Conservation (phyloP, 2,888 invertebrate species). For the Synanthedon andrenaeformis region DNA sequence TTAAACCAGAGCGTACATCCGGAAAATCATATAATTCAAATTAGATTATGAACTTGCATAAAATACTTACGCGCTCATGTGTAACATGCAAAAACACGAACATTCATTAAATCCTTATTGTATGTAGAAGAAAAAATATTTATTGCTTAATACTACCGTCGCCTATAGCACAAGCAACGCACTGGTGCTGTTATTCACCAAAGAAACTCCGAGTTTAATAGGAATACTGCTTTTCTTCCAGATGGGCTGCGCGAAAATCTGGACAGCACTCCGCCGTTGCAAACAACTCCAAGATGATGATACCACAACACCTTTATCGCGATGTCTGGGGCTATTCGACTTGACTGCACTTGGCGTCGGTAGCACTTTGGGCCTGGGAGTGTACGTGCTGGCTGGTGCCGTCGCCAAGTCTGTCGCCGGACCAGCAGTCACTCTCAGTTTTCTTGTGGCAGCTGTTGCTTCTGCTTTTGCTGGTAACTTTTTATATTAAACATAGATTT, state of each 20-base stretch:
- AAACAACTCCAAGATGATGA: constrained; percentile 56
- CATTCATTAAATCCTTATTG: no score
- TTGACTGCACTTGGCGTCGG: constrained; percentile 90
- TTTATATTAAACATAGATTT: constrained; percentile 2
- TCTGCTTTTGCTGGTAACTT: constrained; percentile 88
- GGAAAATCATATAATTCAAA: no score
- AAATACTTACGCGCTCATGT: no score
- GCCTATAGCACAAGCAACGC: no score
- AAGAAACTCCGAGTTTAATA: no score
- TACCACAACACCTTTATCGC: constrained; percentile 47
- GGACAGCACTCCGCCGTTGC: constrained; percentile 49
- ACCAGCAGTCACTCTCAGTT: constrained; percentile 91
- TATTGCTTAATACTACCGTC: no score
- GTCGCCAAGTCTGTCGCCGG: constrained; percentile 90
- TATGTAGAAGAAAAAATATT: no score
- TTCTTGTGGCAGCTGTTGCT: constrained; percentile 91
- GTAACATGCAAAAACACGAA: no score
- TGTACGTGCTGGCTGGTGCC: constrained; percentile 92
- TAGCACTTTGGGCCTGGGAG: constrained; percentile 91
- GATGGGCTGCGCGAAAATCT: constrained; percentile 45
- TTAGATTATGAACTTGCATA: no score
- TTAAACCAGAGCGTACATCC: no score
- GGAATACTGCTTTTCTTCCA: constrained; percentile 14
- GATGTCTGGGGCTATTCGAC: constrained; percentile 86
- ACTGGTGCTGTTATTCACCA: no score